Conservation (phyloP, 2,797 vertebrate genomes). For the Nothura maculosa region DNA sequence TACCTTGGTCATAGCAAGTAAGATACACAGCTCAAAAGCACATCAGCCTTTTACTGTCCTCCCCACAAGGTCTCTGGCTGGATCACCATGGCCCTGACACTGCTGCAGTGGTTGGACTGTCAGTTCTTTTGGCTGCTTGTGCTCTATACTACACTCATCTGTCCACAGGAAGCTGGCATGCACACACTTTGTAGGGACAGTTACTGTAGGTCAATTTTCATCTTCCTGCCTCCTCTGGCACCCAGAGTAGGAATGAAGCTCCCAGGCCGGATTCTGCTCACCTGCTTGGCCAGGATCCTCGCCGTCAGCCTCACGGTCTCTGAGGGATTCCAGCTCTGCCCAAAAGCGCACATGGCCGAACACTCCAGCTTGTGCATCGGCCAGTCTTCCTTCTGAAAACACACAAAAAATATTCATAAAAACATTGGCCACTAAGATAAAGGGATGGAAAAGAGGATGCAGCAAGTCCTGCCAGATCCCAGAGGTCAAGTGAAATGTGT, state of each 20-base stretch:
- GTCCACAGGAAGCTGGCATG: not conserved
- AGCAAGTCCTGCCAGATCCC: constrained; percentile 18
- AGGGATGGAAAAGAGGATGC: constrained; percentile 52
- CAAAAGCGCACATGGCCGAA: constrained; percentile 89
- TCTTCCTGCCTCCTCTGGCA: constrained; percentile 48
- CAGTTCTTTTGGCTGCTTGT: not conserved
- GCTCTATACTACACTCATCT: not conserved
- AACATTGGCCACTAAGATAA: not conserved
- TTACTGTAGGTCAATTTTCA: not conserved
- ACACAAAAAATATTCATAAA: not conserved
- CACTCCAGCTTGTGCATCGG: constrained; percentile 97
- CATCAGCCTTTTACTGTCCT: not conserved
- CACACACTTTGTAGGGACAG: not conserved
- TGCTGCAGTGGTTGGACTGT: not conserved
- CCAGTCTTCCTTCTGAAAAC: constrained; percentile 92
- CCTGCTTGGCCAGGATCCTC: constrained; percentile 93
- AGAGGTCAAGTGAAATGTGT: constrained; percentile 75
- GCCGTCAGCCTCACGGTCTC: constrained; percentile 92
- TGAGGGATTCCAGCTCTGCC: constrained; percentile 93
- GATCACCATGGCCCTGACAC: not conserved
- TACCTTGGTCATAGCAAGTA: not conserved
- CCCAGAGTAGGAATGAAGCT: not conserved
- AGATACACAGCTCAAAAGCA: not conserved
- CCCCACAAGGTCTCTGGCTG: not conserved
- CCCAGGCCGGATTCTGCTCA: constrained; percentile 63